Conservation (phyloP, 2,113 vertebrate genomes). For the Ia io region DNA sequence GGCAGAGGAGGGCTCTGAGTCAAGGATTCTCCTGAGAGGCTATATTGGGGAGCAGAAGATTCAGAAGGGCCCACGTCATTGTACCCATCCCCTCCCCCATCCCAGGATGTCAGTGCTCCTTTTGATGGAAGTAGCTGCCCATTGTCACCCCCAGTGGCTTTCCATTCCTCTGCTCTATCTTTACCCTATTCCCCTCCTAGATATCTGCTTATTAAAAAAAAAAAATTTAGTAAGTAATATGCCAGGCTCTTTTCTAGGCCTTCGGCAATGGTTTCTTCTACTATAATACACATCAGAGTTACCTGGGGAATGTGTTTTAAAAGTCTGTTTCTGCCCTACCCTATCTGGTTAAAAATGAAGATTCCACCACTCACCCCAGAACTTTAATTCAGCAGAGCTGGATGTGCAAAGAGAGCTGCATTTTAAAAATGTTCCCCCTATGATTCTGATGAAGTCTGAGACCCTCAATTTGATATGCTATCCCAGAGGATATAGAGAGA, state of each 20-base stretch:
- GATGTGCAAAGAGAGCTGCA: background rate
- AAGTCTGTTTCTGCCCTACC: background rate
- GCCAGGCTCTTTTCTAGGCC: background rate
- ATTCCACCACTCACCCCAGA: background rate
- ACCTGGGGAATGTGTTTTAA: background rate
- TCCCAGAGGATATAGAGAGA: background rate
- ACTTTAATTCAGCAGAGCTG: background rate
- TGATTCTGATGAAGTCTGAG: background rate
- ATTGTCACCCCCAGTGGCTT: background rate
- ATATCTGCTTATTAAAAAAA: background rate
- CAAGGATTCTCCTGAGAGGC: background rate
- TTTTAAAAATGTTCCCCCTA: background rate
- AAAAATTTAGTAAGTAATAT: background rate
- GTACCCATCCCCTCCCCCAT: background rate
- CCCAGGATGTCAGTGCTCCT: background rate
- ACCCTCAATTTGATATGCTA: background rate
- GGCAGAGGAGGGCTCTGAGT: background rate
- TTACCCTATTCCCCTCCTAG: background rate
- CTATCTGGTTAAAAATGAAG: background rate
- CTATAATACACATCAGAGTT: background rate
- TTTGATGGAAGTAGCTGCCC: background rate
- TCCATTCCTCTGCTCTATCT: background rate
- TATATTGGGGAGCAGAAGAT: background rate
- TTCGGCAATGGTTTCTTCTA: accelerated
- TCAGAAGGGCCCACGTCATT: background rate